These are phyloP conservation scores for Tyrophagus putrescentiae DNA, from an alignment of 1,140 invertebrate species.

Conservation along the genomic window DNA sequence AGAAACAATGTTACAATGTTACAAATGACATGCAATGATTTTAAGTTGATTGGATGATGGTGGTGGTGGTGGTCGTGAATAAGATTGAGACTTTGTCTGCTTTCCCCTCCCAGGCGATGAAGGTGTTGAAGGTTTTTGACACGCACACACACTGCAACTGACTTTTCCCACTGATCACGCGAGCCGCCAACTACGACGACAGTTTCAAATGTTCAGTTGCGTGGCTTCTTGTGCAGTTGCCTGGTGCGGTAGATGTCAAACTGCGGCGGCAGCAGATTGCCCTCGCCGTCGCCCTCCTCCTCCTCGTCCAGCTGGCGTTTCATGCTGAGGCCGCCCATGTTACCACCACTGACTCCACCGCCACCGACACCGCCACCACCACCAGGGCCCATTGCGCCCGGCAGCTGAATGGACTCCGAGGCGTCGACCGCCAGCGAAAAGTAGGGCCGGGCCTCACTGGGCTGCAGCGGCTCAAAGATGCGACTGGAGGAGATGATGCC, in stretches of 20 bases:
- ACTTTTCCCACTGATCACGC: not conserved
- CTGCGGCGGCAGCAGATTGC: constrained; percentile 16
- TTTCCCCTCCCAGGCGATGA: not conserved
- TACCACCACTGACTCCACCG: not conserved
- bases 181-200: too few species aligned
- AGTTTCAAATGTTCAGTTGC: not conserved
- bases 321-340: not conserved
- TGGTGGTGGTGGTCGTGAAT: not conserved
- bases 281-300: constrained; percentile 20
- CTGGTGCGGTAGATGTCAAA: constrained; percentile 23
- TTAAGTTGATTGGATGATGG: not conserved
- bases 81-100: not conserved
- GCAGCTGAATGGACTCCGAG: constrained; percentile 1
- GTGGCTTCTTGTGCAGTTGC: constrained; percentile 21
- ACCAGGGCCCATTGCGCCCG: not conserved
- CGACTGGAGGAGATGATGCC: too few species aligned
- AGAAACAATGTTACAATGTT: too few species aligned
- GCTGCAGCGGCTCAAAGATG: not conserved
- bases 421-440: constrained; percentile 20
- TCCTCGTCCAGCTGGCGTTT: constrained; percentile 18
- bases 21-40: too few species aligned
- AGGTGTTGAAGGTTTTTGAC: not conserved
- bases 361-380: not conserved
- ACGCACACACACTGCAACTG: not conserved
- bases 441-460: not conserved